Evolutionary conservation across 2,797 vertebrate genomes (phyloP), one percentile per base, ranked within the genome.

Genomic region (Clarias pachynema): DNA sequence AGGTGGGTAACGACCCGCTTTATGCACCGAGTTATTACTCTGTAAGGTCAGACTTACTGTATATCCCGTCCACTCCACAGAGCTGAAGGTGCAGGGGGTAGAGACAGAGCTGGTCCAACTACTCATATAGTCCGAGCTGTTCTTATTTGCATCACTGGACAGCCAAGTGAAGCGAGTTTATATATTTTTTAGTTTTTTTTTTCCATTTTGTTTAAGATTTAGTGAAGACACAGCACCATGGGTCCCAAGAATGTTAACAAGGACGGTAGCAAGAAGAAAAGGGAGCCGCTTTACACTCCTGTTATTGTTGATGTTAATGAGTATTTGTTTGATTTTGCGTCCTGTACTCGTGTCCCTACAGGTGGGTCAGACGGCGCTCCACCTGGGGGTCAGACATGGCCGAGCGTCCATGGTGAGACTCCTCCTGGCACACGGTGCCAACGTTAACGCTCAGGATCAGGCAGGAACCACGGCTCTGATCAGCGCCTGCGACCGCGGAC

Each of bases 341-440:
- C 24, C 34, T 63, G 77, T 20, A 29, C 15, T 44, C 8, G 49
- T 3, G 49, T 26, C 60, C 24, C 3, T 63, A n/a, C 92, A 96
- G 96, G 94, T 94, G 1, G 98, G 98, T 22, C 98, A 97, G 91
- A 99, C 97, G 0, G 97, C 98, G 0, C 93, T 99, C 89, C 97
- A 99, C 93, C 92, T 99, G 92, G 97, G 96, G 0, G 97, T 98
- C 59, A 96, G 96, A 89, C 97, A 99, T 0, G 97, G 97, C 18
- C 91, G 97, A 22, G 95, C 94, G 0, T 96, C 97, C 92, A 97
- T 97, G 95, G 97, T 98, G 34, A 94, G 93, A 53, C 96, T 97
- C 14, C 93, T 99, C 62, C 93, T 99, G 91, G 93, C 95, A 89
- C 96, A 95, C 59, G 96, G 94, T 26, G 98, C 97, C 0, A 95